Base-by-base conservation (phyloP, 2,888 invertebrate genomes). In the Limnephilus rhombicus region DNA sequence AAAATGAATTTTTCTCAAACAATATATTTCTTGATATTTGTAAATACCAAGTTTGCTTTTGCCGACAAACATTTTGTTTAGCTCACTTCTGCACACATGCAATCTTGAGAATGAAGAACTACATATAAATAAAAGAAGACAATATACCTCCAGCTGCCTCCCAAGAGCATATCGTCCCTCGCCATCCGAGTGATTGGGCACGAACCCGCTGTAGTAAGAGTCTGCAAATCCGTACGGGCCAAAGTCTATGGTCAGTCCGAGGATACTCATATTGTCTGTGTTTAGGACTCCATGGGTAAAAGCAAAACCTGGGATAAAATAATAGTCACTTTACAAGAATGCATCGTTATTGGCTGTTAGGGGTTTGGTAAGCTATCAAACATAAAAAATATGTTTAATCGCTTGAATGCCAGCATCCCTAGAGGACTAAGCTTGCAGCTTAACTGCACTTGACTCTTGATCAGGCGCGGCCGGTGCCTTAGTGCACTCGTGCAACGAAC, bases 171-270 rank as follows among this genome's bases (percentile, higher is more conserved):
- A 97, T 93, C 97, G 95, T 41, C 96, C 96, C 94, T 96, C 96
- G 92, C 97, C 96, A 94, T 97, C 97, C 85, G 97, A 97, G 90
- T 96, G 96, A 94, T 97, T 97, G 37, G 97, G 96, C 7, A 97
- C 96, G 94, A 96, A 97, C 24, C 96, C 96, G 2, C 97, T 96
- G 94, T 97, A 96, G 94, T 96, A 97, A 0, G 96, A 96, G 94
- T 97, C 97, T 94, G 97, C 96, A 94, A 97, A 97, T 2, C 97
- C 97, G 94, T 96, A 97, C 0, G 97, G 97, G 0, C 97, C 97
- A 94, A 97, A 97, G 94, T 97, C 97, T 92, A 97, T 95, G 0
- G 97, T 97, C 0, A 97, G 94, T 0, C 97, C 97, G n/a, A 97
- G 94, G 37, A 97, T 95, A 94, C 97, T 97, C 96, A 97, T 97